These are phyloP conservation scores for Tupaia tana DNA, from an alignment of 2,113 vertebrate genomes.

Conservation along the genomic window DNA sequence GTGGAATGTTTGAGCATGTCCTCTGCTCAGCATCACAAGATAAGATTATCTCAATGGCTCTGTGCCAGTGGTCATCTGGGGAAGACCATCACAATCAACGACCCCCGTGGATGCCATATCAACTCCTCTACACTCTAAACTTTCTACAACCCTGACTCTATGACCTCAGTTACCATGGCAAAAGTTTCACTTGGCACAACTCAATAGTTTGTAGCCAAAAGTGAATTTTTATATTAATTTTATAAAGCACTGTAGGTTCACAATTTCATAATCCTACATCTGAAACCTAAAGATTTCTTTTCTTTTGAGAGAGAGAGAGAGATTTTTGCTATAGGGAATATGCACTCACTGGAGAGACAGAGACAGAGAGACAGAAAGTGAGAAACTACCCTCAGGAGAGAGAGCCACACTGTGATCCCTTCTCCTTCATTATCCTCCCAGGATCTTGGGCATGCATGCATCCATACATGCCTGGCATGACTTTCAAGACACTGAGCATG, in stretches of 20 bases:
- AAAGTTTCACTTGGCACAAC: background rate
- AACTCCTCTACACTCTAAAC: background rate
- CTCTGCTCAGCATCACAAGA: background rate
- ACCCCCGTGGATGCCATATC: background rate
- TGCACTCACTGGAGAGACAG: too few relatives aligned
- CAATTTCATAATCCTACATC: background rate
- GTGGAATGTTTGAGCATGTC: background rate
- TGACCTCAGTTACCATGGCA: background rate
- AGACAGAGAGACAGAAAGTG: too few relatives aligned
- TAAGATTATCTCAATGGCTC: background rate
- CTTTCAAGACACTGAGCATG: too few relatives aligned
- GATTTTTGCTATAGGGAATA: too few relatives aligned
- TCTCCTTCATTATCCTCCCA: too few relatives aligned
- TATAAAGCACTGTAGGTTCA: background rate
- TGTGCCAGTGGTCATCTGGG: background rate
- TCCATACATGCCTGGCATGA: too few relatives aligned
- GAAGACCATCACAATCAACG: background rate
- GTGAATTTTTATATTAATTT: background rate
- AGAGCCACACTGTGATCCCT: too few relatives aligned
- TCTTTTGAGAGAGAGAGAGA: too few relatives aligned
- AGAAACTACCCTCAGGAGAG: too few relatives aligned
- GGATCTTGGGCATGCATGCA: too few relatives aligned
- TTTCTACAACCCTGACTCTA: background rate
- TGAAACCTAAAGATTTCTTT: background rate
- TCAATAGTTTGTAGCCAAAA: constrained; percentile 1